A percentile compares a stretch with the other conserved stretches of the same genome.
Conservation (phyloP, 2,888 invertebrate species). For the Drepana falcataria region DNA sequence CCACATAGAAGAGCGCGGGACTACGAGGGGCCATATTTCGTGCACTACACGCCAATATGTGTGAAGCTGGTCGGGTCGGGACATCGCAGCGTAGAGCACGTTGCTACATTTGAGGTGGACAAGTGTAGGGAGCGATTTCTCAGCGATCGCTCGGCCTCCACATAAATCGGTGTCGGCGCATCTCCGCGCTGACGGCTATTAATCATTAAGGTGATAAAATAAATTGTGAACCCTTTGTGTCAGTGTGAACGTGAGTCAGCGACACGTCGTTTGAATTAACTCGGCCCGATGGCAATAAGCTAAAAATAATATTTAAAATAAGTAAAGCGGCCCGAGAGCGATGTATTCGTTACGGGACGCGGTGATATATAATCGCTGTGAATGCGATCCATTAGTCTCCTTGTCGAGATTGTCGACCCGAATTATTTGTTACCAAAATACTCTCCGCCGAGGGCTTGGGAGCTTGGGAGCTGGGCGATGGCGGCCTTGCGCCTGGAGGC, state of each 20-base stretch:
- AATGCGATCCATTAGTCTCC: constrained; percentile 49
- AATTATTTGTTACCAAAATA: constrained; percentile 46
- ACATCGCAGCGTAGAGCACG: not conserved
- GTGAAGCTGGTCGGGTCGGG: no score
- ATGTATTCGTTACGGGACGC: constrained; percentile 39
- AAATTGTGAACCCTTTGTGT: not conserved
- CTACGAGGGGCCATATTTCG: no score
- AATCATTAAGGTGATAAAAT: constrained; percentile 1
- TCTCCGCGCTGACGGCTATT: not conserved
- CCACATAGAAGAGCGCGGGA: no score
- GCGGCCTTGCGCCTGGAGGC: no score
- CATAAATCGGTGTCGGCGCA: constrained; percentile 1
- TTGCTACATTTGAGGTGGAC: not conserved
- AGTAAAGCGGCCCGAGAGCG: constrained; percentile 35
- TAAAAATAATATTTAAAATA: constrained; percentile 27
- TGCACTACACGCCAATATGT: no score
- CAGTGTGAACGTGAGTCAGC: not conserved
- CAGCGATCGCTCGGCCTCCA: not conserved
- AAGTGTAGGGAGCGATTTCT: not conserved
- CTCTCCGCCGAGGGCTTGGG: constrained; percentile 9
- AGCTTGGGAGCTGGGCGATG: no score
- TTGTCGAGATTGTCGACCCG: constrained; percentile 39
- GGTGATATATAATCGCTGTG: constrained; percentile 42
- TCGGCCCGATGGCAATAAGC: constrained; percentile 13
- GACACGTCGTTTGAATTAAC: not conserved